Percentiles rank a stretch among this genome's conserved stretches.
Conservation (phyloP, 2,113 vertebrate species). For the Percina caprodes region DNA sequence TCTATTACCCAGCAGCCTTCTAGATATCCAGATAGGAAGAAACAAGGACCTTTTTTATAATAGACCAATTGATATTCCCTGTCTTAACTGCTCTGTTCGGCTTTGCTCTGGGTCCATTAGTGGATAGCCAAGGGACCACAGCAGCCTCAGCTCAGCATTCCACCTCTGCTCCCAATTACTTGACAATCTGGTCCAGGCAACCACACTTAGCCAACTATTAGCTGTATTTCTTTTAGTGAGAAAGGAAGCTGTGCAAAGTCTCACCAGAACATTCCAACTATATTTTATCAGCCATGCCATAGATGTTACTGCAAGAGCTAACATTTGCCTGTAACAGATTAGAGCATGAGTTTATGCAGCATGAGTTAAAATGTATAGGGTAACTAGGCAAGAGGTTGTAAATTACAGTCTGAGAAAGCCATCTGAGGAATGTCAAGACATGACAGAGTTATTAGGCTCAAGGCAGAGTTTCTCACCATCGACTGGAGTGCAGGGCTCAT, state of each 20-base stretch:
- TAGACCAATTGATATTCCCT: conserved; percentile 34
- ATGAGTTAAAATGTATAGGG: conserved; percentile 55
- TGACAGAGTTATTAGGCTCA: conserved; percentile 45
- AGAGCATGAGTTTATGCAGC: conserved; percentile 66
- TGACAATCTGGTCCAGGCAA: conserved; percentile 67
- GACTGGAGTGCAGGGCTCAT: conserved; percentile 95
- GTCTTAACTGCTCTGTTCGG: conserved; percentile 42
- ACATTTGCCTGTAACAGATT: conserved; percentile 73
- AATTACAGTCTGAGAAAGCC: conserved; percentile 65
- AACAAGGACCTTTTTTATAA: conserved; percentile 28
- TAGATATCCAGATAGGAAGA: conserved; percentile 29
- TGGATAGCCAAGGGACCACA: conserved; percentile 56
- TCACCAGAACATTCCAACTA: conserved; percentile 51
- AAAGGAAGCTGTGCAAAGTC: conserved; percentile 60
- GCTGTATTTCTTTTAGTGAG: conserved; percentile 55
- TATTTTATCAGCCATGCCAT: conserved; percentile 60
- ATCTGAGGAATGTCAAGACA: conserved; percentile 66
- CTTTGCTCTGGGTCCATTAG: conserved; percentile 60
- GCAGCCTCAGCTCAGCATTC: conserved; percentile 59
- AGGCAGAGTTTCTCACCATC: conserved; percentile 89
- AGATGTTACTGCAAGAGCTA: conserved; percentile 62
- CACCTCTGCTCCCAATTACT: conserved; percentile 80
- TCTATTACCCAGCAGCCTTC: conserved; percentile 21
- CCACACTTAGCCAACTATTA: conserved; percentile 67
- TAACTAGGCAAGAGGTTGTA: conserved; percentile 56